These are phyloP conservation scores for Thunnus albacares DNA, from an alignment of 2,797 vertebrate species.

Conservation along the genomic window DNA sequence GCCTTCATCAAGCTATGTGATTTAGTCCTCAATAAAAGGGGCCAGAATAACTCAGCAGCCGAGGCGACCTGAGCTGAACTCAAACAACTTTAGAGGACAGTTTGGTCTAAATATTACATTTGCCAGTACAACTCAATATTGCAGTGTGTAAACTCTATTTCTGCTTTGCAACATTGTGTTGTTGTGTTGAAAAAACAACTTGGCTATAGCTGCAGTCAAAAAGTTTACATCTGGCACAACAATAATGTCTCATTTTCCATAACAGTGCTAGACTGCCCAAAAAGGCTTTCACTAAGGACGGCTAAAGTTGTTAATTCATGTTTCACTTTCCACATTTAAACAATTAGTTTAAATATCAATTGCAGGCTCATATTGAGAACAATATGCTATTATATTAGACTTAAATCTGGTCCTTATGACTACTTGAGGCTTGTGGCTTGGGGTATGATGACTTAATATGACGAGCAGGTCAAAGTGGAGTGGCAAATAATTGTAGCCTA, in stretches of 20 bases:
- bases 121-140: not conserved
- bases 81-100: slow-evolving; percentile 2
- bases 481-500: not conserved
- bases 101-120: slow-evolving; percentile 2
- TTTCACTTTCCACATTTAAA: not conserved
- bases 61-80: not conserved
- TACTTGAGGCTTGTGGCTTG: not conserved
- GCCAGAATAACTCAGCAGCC: not conserved
- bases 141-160: not conserved
- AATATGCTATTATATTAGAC: not conserved
- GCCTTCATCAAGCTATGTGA: not conserved
- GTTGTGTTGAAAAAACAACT: not conserved
- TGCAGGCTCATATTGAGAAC: not conserved
- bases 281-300: not conserved
- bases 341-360: slow-evolving; percentile 4
- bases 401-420: not conserved
- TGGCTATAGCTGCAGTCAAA: not conserved
- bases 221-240: not conserved
- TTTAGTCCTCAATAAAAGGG: not conserved
- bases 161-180: not conserved
- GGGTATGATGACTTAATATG: slow-evolving; percentile 8
- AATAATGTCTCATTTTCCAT: not conserved
- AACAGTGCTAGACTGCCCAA: not conserved
- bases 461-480: not conserved
- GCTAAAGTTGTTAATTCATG: not conserved